Conservation (phyloP, 2,888 invertebrate species). For the Anarsia innoxiella region DNA sequence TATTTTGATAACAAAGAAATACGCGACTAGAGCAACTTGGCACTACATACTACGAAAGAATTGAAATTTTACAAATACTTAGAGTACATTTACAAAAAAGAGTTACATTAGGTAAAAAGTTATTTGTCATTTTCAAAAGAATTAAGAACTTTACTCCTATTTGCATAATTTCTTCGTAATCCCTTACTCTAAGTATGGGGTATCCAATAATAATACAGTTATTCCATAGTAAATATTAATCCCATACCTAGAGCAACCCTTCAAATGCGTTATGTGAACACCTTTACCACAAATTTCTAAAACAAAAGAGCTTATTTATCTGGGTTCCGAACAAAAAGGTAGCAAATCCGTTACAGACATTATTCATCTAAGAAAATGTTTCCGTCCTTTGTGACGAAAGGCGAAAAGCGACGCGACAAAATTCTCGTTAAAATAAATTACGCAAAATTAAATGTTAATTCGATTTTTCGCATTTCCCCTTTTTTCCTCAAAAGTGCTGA, state of each 20-base stretch:
- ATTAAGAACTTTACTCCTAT: conserved; percentile 9
- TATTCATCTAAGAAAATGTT: conserved; percentile 26
- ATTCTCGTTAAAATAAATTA: conserved; percentile 31
- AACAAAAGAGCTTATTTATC: conserved; percentile 50
- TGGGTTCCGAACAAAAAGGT: conserved; percentile 24
- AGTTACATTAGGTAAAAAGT: too few species aligned
- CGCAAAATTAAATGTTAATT: background rate
- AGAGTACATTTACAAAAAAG: too few species aligned
- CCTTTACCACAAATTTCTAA: too few species aligned
- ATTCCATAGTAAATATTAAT: too few species aligned
- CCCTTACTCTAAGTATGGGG: conserved; percentile 22
- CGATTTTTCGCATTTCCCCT: background rate
- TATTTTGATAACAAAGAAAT: too few species aligned
- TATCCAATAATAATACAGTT: conserved; percentile 27
- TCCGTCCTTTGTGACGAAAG: conserved; percentile 20
- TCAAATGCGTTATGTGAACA: too few species aligned
- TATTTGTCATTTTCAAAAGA: too few species aligned
- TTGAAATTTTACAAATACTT: too few species aligned
- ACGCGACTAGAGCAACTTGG: too few species aligned
- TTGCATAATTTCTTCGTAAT: conserved; percentile 20
- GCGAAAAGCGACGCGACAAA: conserved; percentile 32
- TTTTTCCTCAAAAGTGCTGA: background rate
- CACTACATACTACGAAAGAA: too few species aligned
- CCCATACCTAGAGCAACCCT: too few species aligned
- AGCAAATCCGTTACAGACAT: too few species aligned